Conservation (phyloP, 2,888 invertebrate species). For the Cephus nigrinus region DNA sequence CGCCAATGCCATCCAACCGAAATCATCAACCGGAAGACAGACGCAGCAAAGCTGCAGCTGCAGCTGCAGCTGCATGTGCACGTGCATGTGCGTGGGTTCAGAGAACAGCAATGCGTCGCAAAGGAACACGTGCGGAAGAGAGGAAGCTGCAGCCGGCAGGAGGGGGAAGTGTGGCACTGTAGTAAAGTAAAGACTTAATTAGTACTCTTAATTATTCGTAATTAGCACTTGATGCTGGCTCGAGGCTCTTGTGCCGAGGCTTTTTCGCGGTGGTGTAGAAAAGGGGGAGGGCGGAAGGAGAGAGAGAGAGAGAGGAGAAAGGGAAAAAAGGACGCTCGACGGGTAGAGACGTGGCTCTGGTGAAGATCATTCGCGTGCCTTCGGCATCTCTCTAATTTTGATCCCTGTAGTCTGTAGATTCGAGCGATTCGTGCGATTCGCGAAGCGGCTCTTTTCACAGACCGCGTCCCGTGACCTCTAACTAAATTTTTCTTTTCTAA, state of each 20-base stretch:
- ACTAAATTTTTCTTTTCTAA: too few species aligned
- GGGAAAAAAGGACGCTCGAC: constrained; percentile 39
- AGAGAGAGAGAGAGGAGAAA: neutral
- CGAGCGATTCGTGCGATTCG: neutral
- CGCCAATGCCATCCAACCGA: neutral
- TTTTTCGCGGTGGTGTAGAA: constrained; percentile 10
- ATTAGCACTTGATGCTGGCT: constrained; percentile 43
- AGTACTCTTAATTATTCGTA: constrained; percentile 54
- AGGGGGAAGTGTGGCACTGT: constrained; percentile 19
- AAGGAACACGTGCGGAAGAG: neutral
- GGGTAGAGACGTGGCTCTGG: neutral
- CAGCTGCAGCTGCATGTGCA: too few species aligned
- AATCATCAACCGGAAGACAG: neutral
- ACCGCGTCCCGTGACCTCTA: neutral
- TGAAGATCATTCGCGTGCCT: neutral
- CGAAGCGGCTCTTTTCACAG: too few species aligned
- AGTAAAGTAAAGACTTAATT: constrained; percentile 47
- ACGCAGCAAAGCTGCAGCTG: too few species aligned
- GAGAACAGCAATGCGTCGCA: too few species aligned
- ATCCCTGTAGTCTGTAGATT: neutral
- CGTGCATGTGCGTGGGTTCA: too few species aligned
- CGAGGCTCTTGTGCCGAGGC: constrained; percentile 7
- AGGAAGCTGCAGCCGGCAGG: neutral
- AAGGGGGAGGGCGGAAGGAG: neutral
- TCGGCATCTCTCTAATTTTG: neutral